Evolutionary conservation across 2,797 vertebrate genomes (phyloP).

Genomic region (Numenius phaeopus): DNA sequence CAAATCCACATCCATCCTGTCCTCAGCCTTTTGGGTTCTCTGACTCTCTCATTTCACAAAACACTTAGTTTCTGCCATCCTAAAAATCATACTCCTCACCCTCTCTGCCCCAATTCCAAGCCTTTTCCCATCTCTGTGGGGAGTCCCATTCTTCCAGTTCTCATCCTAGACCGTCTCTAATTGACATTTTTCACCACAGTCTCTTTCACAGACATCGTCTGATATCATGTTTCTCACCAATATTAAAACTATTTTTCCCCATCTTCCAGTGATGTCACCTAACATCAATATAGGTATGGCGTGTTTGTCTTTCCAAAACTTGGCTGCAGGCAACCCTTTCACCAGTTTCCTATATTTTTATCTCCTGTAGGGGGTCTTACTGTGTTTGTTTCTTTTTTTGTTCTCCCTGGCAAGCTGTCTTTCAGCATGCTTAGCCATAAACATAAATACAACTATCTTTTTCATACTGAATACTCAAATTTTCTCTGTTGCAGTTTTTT

Average conservation of each 20-base stretch:
- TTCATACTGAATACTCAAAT: background rate
- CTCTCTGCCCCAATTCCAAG: background rate
- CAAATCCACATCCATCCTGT: background rate
- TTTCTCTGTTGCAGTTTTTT: background rate
- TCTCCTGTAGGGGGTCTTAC: background rate
- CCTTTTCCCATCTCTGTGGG: fast-evolving
- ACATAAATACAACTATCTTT: background rate
- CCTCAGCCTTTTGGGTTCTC: background rate
- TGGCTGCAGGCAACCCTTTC: background rate
- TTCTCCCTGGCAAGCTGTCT: background rate
- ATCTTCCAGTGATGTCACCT: background rate
- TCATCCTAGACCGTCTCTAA: background rate
- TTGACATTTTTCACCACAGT: background rate
- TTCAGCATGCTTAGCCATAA: background rate
- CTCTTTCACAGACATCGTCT: background rate
- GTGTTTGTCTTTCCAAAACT: background rate
- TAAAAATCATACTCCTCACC: background rate
- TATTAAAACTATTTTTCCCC: background rate
- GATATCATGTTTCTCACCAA: background rate
- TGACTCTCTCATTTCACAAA: background rate
- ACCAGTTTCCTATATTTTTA: background rate
- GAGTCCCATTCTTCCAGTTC: background rate
- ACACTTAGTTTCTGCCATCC: background rate
- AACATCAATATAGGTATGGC: fast-evolving
- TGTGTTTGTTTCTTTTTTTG: background rate